Evolutionary conservation across 2,888 invertebrate genomes (phyloP), one percentile per base, ranked within the genome.

Genomic region (Dicranocentrus wangi): DNA sequence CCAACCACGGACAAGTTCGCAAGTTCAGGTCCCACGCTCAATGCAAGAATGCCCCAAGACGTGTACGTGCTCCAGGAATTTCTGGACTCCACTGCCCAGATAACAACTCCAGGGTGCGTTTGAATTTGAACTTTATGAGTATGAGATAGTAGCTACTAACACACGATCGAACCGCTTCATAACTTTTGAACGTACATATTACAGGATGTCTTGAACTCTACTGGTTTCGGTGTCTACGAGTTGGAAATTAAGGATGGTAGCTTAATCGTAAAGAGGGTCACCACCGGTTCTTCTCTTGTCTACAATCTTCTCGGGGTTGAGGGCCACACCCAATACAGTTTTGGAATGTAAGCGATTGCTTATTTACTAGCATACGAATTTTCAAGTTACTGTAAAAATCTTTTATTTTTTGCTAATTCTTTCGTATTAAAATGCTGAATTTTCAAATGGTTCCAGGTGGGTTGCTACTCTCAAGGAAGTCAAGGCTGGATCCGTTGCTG

Each of bases 131-230:
- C n/a, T n/a, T n/a, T n/a, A n/a, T n/a, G n/a, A n/a, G n/a, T n/a
- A n/a, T n/a, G n/a, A n/a, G n/a, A n/a, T n/a, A n/a, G n/a, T n/a
- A n/a, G n/a, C n/a, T n/a, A n/a, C n/a, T n/a, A n/a, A n/a, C n/a
- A n/a, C n/a, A n/a, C n/a, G n/a, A 73, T 42, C 66, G 15, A 27
- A 19, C 15, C n/a, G 10, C 43, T 25, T 68, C 51, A 27, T 55
- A 10, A 27, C n/a, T 28, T 25, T n/a, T 28, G 23, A 5, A 47
- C 17, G 15, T 28, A 47, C n/a, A 60, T 0, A n/a, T 69, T 73
- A 39, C 25, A 85, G 85, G 86, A 86, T 82, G 79, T 85, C 25
- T 70, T 83, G 55, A 86, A 86, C 82, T 82, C 85, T 39, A 83
- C 81, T 69, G 82, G 78, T 60, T 82, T 60, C 28, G 83, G 73